Evolutionary conservation across 2,888 invertebrate species (phyloP).

Genomic region (Palloptera scutellata): DNA sequence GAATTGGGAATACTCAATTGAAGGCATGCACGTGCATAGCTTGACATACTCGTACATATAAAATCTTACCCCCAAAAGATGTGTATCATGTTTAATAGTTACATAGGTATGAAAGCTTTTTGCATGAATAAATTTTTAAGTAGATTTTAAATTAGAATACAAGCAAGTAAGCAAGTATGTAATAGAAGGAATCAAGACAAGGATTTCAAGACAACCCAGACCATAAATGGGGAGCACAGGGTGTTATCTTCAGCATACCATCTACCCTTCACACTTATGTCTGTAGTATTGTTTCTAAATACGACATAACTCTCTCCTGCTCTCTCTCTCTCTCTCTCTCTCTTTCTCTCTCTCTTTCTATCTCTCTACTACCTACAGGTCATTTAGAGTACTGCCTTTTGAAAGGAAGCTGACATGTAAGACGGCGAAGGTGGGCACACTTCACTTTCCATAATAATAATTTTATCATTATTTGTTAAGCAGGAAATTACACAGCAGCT

Average conservation of each 20-base stretch:
- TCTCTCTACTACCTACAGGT: conserved; percentile 9
- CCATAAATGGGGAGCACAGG: no score
- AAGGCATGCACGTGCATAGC: neutral
- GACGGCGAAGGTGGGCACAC: no score
- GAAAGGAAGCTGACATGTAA: neutral
- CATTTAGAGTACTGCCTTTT: conserved; percentile 18
- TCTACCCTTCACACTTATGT: no score
- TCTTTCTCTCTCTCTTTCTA: no score
- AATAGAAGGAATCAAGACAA: no score
- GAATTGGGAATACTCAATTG: conserved; percentile 30
- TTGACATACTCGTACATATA: neutral
- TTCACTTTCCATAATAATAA: conserved; percentile 14
- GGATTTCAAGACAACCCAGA: no score
- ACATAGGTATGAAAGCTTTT: conserved; percentile 33
- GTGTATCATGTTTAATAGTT: neutral
- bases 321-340: no score
- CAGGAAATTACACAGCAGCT: conserved; percentile 27
- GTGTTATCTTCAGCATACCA: no score
- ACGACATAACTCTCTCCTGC: no score
- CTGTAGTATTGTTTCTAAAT: no score
- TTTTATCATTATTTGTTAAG: neutral
- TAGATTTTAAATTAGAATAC: conserved; percentile 29
- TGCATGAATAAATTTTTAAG: conserved; percentile 39
- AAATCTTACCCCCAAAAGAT: neutral
- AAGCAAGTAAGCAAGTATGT: no score